Evolutionary conservation across 1,140 invertebrate genomes (phyloP).

Genomic region (Adelges cooleyi): DNA sequence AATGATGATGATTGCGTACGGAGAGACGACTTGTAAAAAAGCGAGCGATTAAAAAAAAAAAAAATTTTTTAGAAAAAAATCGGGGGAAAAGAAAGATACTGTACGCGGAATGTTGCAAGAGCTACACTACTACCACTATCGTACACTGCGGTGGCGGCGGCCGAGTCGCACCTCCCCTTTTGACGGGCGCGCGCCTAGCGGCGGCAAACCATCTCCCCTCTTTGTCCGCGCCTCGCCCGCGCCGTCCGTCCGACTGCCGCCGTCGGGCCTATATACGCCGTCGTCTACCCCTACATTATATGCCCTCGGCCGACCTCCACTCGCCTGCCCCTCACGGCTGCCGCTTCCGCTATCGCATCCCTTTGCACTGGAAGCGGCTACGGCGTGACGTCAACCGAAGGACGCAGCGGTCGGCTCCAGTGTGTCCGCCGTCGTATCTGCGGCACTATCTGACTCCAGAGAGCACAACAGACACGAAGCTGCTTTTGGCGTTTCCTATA

Average conservation of each 20-base stretch:
- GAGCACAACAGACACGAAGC: background rate
- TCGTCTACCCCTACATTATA: background rate
- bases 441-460: slow-evolving; percentile 1
- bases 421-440: background rate
- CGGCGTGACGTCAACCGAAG: slow-evolving; percentile 17
- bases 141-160: slow-evolving; percentile 15
- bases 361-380: background rate
- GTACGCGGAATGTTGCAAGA: slow-evolving; percentile 27
- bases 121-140: slow-evolving; percentile 28
- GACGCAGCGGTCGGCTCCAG: slow-evolving; percentile 19
- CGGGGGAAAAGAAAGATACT: slow-evolving; percentile 14
- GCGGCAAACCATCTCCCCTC: background rate
- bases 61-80: slow-evolving; percentile 22
- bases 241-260: background rate
- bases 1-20: too few relatives aligned
- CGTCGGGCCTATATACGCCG: background rate
- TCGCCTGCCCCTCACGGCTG: background rate
- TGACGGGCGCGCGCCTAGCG: slow-evolving; percentile 19
- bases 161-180: slow-evolving; percentile 18
- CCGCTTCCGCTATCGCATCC: too few relatives aligned
- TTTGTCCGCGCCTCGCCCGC: background rate
- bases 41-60: background rate
- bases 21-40: too few relatives aligned
- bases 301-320: background rate
- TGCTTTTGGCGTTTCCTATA: background rate